Conservation (phyloP, 2,797 vertebrate species). For the Anabacerthia variegaticeps region DNA sequence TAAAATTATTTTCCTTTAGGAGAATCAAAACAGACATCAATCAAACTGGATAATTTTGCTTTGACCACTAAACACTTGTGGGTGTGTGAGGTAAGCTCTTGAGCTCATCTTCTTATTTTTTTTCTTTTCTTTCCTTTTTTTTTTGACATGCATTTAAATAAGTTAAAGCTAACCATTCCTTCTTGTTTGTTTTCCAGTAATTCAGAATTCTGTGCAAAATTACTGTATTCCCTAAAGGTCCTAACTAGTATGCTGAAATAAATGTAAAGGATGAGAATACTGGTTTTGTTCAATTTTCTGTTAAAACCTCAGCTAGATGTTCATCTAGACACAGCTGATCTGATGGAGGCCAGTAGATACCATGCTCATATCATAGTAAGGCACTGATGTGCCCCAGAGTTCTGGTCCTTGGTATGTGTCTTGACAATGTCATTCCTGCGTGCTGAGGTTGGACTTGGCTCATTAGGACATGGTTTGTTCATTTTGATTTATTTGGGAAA, state of each 20-base stretch:
- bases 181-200: neutral
- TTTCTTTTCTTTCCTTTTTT: neutral
- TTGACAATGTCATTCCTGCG: neutral
- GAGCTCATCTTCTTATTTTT: neutral
- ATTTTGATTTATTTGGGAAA: neutral
- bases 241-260: neutral
- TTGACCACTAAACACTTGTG: neutral
- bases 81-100: slow-evolving; percentile 1
- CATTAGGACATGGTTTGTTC: rapidly evolving
- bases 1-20: slow-evolving; percentile 6
- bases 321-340: neutral
- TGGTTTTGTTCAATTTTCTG: neutral
- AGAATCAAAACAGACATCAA: neutral
- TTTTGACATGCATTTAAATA: neutral
- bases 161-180: neutral
- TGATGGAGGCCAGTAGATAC: neutral
- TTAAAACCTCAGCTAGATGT: neutral
- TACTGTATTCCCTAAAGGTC: neutral
- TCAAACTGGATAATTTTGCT: slow-evolving; percentile 1
- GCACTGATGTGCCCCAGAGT: neutral
- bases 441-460: neutral
- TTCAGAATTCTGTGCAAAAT: neutral
- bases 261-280: neutral
- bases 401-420: neutral
- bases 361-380: neutral